phyloP scores from a whole-genome alignment of 2,113 vertebrate genomes.

The Phaethornis superciliosus region DNA sequence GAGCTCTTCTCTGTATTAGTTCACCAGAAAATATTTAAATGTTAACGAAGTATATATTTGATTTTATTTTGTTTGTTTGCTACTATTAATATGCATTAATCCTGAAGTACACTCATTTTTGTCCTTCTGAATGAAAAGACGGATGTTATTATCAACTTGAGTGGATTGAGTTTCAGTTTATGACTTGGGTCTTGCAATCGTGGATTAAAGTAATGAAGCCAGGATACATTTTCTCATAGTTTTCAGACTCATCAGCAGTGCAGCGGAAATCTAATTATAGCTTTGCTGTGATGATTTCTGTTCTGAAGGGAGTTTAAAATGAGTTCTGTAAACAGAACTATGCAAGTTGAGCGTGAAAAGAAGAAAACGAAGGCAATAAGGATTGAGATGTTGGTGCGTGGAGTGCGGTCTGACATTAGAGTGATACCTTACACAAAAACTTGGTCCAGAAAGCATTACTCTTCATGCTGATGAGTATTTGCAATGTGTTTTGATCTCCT shows the following conservation, averaged over 20 bases:
- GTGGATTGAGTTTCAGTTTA: neutral
- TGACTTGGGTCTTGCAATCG: neutral
- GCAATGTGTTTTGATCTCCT: neutral
- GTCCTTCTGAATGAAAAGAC: neutral
- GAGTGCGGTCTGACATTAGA: neutral
- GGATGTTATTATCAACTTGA: neutral
- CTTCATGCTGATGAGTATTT: neutral
- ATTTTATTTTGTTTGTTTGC: neutral
- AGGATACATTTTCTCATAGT: slow-evolving; percentile 51
- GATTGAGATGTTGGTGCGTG: neutral
- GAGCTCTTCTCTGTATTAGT: neutral
- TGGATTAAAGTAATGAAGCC: neutral
- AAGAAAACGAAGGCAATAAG: neutral
- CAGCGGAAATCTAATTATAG: slow-evolving; percentile 60
- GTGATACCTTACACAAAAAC: neutral
- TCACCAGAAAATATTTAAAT: neutral
- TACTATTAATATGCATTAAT: neutral
- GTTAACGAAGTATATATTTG: neutral
- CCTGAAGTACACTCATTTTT: neutral
- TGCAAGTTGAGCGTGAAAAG: neutral
- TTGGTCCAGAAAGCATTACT: neutral
- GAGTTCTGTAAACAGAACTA: neutral
- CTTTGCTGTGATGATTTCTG: slow-evolving; percentile 19
- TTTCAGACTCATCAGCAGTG: slow-evolving; percentile 3
- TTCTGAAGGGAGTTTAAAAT: slow-evolving; percentile 5